Evolutionary conservation across 2,888 invertebrate species (phyloP).

Genomic region (Sympetrum striolatum): DNA sequence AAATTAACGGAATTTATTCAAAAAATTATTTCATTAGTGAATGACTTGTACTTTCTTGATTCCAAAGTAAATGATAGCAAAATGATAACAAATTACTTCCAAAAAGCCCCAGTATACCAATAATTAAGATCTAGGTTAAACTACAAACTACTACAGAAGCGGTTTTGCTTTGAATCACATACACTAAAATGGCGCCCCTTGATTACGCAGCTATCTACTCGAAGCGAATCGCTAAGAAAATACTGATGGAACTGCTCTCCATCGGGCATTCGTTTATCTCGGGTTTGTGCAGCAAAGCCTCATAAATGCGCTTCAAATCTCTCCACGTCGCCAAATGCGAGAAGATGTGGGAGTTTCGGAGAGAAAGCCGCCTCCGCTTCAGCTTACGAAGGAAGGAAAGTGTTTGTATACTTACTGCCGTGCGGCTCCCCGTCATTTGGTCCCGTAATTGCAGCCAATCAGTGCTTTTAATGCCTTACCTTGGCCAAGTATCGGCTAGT

Average conservation of each 20-base stretch:
- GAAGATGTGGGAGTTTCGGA: neutral
- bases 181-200: neutral
- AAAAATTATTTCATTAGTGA: slow-evolving; percentile 14
- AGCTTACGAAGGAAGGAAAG: neutral
- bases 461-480: neutral
- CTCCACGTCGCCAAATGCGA: neutral
- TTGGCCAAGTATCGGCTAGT: neutral
- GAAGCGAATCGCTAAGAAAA: neutral
- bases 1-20: neutral
- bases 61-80: neutral
- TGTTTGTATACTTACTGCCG: neutral
- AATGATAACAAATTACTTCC: neutral
- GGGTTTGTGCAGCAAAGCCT: neutral
- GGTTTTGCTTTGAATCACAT: neutral
- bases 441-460: neutral
- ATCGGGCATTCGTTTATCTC: neutral
- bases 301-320: neutral
- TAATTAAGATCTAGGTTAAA: neutral
- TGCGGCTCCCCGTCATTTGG: neutral
- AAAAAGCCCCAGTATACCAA: slow-evolving; percentile 1
- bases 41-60: neutral
- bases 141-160: neutral
- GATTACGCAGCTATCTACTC: neutral
- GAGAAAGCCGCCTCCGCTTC: neutral
- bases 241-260: neutral